These are phyloP conservation scores for Aphrophora alni DNA, from an alignment of 2,888 invertebrate genomes.

Conservation along the genomic window DNA sequence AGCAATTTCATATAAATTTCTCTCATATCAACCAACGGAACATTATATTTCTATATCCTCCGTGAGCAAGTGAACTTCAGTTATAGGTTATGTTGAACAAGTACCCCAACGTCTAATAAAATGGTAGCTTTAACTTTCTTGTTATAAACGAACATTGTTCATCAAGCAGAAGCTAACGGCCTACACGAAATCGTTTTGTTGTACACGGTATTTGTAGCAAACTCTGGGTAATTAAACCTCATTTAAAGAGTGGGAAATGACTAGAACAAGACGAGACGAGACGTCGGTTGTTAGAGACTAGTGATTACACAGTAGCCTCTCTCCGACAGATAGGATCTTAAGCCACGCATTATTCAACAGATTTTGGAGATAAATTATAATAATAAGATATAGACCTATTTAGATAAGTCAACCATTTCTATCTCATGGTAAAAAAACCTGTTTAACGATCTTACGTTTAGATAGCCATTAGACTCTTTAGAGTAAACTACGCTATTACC, in stretches of 20 bases:
- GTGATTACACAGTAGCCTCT: conserved; percentile 1
- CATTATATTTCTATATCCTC: too few species aligned
- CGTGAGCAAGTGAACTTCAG: too few species aligned
- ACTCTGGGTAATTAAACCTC: not conserved
- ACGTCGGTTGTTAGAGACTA: not conserved
- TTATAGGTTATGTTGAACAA: too few species aligned
- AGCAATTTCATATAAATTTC: too few species aligned
- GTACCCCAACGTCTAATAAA: too few species aligned
- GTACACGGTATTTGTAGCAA: not conserved
- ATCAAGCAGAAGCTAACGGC: not conserved
- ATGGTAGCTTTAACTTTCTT: not conserved
- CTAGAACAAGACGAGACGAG: not conserved
- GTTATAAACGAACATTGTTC: not conserved
- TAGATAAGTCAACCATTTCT: not conserved
- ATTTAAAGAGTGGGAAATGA: not conserved
- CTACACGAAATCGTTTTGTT: not conserved
- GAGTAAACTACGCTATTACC: not conserved
- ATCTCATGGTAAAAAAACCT: not conserved
- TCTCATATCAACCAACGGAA: too few species aligned
- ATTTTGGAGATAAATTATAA: conserved; percentile 3
- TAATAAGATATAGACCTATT: conserved; percentile 4
- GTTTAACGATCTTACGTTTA: not conserved
- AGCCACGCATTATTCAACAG: not conserved
- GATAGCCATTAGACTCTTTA: not conserved
- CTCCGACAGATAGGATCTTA: not conserved